phyloP scores from a whole-genome alignment of 2,113 vertebrate genomes.

The Calyptommatus sinebrachiatus region DNA sequence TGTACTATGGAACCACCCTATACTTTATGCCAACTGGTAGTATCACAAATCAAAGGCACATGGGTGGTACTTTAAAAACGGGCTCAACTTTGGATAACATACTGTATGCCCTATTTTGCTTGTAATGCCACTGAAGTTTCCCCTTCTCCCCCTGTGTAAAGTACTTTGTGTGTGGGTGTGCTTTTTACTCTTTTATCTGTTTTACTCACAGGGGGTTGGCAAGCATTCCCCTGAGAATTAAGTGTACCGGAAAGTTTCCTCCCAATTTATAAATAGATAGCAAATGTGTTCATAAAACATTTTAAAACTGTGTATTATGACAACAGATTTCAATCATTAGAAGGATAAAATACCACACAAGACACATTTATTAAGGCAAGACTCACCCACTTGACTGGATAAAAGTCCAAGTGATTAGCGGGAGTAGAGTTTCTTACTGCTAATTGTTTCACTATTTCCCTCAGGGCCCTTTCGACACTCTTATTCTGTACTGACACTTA shows the following conservation, averaged over 20 bases:
- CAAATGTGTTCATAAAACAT: conserved; percentile 35
- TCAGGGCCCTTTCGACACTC: too few relatives aligned
- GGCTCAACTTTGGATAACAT: conserved; percentile 22
- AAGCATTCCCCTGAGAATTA: conserved; percentile 25
- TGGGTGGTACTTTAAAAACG: conserved; percentile 6
- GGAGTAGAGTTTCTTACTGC: too few relatives aligned
- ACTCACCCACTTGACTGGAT: too few relatives aligned
- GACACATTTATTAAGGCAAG: too few relatives aligned
- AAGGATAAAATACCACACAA: neutral
- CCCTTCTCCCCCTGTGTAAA: conserved; percentile 6
- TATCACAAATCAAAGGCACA: neutral
- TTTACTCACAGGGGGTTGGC: conserved; percentile 46
- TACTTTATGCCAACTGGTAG: neutral
- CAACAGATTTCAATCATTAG: neutral
- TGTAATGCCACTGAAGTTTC: neutral
- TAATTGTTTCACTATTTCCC: too few relatives aligned
- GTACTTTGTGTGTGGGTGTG: neutral
- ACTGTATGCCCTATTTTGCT: conserved; percentile 41
- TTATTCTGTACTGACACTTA: too few relatives aligned
- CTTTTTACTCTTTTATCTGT: conserved; percentile 36
- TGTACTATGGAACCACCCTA: neutral
- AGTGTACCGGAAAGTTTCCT: conserved; percentile 40
- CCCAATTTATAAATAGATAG: conserved; percentile 46
- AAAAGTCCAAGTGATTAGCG: too few relatives aligned
- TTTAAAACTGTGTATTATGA: conserved; percentile 11